Percentiles rank a stretch among this genome's conserved stretches.
phyloP scores from a whole-genome alignment of 2,888 invertebrate genomes.

The Latheticus oryzae region DNA sequence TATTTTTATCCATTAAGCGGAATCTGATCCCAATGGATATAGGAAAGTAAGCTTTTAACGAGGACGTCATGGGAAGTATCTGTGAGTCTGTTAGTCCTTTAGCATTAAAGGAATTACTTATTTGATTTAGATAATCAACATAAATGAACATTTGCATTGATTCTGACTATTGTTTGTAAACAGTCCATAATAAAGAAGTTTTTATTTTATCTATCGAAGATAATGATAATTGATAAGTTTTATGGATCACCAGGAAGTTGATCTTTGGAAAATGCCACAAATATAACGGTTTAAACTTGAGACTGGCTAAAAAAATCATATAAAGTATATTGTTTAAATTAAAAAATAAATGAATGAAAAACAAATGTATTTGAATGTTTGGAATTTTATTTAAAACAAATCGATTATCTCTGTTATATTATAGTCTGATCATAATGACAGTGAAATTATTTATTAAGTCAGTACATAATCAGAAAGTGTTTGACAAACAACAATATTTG shows the following conservation, averaged over 20 bases:
- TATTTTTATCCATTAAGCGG: constrained; percentile 38
- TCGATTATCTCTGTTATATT: constrained; percentile 20
- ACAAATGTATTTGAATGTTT: too few relatives aligned
- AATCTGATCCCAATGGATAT: constrained; percentile 27
- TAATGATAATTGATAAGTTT: too few relatives aligned
- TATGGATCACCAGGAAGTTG: too few relatives aligned
- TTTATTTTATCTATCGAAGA: too few relatives aligned
- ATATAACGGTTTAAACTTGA: too few relatives aligned
- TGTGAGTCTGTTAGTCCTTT: constrained; percentile 8
- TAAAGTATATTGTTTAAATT: too few relatives aligned
- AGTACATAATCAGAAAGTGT: constrained; percentile 59
- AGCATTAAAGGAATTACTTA: too few relatives aligned
- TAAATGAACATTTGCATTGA: constrained; percentile 24
- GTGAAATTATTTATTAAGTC: constrained; percentile 57
- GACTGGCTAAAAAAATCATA: too few relatives aligned
- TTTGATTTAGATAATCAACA: constrained; percentile 25
- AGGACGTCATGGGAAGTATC: constrained; percentile 16
- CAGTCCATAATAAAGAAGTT: too few relatives aligned
- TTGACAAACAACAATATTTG: constrained; percentile 64
- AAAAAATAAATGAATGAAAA: too few relatives aligned
- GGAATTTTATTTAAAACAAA: constrained; percentile 15
- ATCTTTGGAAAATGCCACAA: too few relatives aligned
- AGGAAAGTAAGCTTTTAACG: constrained; percentile 29
- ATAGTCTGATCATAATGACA: constrained; percentile 42
- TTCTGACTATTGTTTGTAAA: too few relatives aligned